A percentile compares a stretch with the other conserved stretches of the same genome.
Conservation (phyloP, 2,797 vertebrate genomes). For the Mallotus villosus region DNA sequence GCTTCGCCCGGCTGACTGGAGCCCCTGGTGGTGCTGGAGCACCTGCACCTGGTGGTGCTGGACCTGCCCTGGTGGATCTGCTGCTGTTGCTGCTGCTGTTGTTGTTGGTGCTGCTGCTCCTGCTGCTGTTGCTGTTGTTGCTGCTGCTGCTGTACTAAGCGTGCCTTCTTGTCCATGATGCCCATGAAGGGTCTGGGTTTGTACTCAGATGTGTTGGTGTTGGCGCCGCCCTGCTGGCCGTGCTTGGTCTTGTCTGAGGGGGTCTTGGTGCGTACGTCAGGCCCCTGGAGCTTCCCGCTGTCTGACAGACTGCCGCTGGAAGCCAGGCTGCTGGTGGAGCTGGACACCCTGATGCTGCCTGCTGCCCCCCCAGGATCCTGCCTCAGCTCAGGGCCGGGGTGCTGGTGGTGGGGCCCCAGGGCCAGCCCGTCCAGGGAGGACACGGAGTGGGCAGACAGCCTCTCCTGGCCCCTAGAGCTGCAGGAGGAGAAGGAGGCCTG, state of each 20-base stretch:
- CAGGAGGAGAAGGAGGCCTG: constrained; percentile 63
- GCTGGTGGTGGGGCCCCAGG: constrained; percentile 42
- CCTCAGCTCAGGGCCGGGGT: constrained; percentile 52
- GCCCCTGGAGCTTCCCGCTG: constrained; percentile 79
- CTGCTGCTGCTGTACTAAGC: constrained; percentile 81
- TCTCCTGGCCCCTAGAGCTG: constrained; percentile 74
- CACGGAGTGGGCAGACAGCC: constrained; percentile 69
- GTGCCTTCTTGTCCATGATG: constrained; percentile 90
- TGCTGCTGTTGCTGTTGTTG: constrained; percentile 47
- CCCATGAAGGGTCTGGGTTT: constrained; percentile 96
- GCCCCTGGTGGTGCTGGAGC: constrained; percentile 56
- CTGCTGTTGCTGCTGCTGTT: constrained; percentile 29
- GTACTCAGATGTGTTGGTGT: constrained; percentile 70
- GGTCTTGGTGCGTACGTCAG: constrained; percentile 83
- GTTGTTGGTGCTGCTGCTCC: constrained; percentile 43
- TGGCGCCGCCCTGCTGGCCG: constrained; percentile 56
- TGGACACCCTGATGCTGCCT: constrained; percentile 78
- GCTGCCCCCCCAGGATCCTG: constrained; percentile 57
- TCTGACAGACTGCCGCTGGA: constrained; percentile 87
- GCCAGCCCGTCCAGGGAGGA: constrained; percentile 69
- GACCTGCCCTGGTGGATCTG: constrained; percentile 43
- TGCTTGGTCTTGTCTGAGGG: constrained; percentile 72
- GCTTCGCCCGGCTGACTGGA: constrained; percentile 63
- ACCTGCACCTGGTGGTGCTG: constrained; percentile 7
- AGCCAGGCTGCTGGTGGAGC: constrained; percentile 85